A percentile compares a stretch with the other conserved stretches of the same genome.
Conservation (phyloP, 2,113 vertebrate species). For the Dromas ardeola region DNA sequence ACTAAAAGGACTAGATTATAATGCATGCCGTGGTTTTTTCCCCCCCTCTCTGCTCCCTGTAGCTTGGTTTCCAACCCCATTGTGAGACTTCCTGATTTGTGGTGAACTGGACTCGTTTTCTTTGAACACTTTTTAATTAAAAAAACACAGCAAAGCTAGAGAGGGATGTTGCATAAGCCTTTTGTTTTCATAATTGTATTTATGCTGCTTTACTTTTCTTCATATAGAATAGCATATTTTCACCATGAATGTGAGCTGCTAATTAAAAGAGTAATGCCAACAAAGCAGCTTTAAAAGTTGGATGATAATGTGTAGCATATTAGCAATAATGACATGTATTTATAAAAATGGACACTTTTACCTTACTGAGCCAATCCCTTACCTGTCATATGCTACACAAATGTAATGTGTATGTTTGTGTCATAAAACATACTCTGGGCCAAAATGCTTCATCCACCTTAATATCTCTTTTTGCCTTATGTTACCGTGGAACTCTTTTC, state of each 20-base stretch:
- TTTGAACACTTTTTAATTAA: background rate
- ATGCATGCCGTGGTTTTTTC: slow-evolving; percentile 64
- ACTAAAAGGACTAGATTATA: slow-evolving; percentile 66
- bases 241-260: slow-evolving; percentile 38
- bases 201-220: slow-evolving; percentile 56
- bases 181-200: slow-evolving; percentile 44
- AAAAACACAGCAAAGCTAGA: slow-evolving; percentile 47
- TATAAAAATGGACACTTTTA: slow-evolving; percentile 57
- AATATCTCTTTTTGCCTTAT: slow-evolving; percentile 71
- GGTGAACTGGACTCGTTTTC: slow-evolving; percentile 84
- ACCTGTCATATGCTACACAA: slow-evolving; percentile 59
- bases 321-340: slow-evolving; percentile 78
- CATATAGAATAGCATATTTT: slow-evolving; percentile 25
- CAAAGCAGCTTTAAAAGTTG: slow-evolving; percentile 50
- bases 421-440: slow-evolving; percentile 61
- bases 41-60: background rate
- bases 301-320: slow-evolving; percentile 66
- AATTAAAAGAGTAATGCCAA: slow-evolving; percentile 16
- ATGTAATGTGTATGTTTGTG: background rate
- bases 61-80: slow-evolving; percentile 41
- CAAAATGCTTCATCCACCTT: slow-evolving; percentile 48
- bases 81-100: slow-evolving; percentile 69
- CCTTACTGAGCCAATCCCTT: slow-evolving; percentile 74
- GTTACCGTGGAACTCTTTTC: slow-evolving; percentile 61
- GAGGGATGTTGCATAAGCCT: slow-evolving; percentile 76